Evolutionary conservation across 2,888 invertebrate species (phyloP).

Genomic region (Lacanobia wlatinum): DNA sequence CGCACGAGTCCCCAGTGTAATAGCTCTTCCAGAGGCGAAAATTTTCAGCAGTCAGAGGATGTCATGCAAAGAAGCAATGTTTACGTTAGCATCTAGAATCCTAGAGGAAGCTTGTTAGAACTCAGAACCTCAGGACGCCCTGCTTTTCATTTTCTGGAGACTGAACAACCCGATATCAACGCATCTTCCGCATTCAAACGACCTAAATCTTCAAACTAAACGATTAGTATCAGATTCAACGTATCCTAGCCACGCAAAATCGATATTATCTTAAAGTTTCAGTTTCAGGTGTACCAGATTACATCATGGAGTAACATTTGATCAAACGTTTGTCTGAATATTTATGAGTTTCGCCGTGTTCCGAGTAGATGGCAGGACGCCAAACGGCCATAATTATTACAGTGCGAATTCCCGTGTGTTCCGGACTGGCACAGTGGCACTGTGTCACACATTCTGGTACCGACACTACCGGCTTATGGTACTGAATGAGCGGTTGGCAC

Average conservation of each 20-base stretch:
- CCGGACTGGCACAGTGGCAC: conserved; percentile 53
- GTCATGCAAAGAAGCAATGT: not conserved
- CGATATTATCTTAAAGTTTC: conserved; percentile 38
- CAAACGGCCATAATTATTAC: conserved; percentile 65
- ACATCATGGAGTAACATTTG: conserved; percentile 62
- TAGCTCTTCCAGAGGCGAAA: not conserved
- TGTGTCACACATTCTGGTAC: conserved; percentile 57
- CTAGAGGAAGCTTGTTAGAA: no score
- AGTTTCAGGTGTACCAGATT: conserved; percentile 57
- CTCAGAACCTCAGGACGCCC: not conserved
- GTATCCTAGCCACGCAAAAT: conserved; percentile 28
- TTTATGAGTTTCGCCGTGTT: conserved; percentile 63
- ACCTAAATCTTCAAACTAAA: conserved; percentile 1
- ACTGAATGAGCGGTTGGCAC: conserved; percentile 54
- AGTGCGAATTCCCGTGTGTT: conserved; percentile 63
- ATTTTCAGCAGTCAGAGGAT: not conserved
- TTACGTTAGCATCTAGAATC: no score
- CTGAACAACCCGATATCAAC: not conserved
- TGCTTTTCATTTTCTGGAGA: conserved; percentile 1
- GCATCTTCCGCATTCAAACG: not conserved
- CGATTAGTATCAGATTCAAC: not conserved
- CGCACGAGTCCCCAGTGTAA: not conserved
- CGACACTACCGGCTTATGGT: conserved; percentile 33
- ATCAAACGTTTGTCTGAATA: conserved; percentile 66
- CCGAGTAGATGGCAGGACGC: conserved; percentile 65